Conservation (phyloP, 2,888 invertebrate genomes). For the Euzetes globulus region DNA sequence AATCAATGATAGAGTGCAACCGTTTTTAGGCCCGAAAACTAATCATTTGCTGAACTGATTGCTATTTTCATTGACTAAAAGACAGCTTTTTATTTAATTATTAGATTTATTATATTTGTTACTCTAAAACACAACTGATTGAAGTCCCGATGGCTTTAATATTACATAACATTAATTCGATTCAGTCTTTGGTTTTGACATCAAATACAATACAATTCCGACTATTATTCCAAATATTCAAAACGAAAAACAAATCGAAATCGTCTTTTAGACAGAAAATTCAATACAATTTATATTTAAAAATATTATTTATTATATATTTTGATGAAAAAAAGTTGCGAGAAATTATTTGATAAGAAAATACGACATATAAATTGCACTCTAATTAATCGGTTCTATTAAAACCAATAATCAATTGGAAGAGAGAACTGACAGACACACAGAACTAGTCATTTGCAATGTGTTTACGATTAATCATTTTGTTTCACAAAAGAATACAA, state of each 20-base stretch:
- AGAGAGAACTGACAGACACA: background rate
- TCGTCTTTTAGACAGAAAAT: background rate
- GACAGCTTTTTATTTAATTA: no score
- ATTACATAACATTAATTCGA: background rate
- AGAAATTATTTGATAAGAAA: background rate
- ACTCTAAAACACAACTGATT: no score
- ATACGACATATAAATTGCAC: background rate
- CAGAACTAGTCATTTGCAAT: constrained; percentile 29
- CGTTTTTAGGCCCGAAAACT: no score
- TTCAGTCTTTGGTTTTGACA: background rate
- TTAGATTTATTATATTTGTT: no score
- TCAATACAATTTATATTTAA: background rate
- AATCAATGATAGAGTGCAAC: no score
- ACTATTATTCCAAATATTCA: background rate
- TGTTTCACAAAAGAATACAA: background rate
- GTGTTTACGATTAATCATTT: constrained; percentile 3
- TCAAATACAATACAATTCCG: background rate
- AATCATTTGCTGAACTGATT: no score
- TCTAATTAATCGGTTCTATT: background rate
- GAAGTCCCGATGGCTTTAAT: no score
- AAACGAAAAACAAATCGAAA: background rate
- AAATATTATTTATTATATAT: background rate
- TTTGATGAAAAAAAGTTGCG: background rate
- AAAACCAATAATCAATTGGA: background rate
- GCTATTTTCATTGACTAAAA: no score